Base-by-base conservation (phyloP, 2,113 vertebrate species). In the Athene noctua region DNA sequence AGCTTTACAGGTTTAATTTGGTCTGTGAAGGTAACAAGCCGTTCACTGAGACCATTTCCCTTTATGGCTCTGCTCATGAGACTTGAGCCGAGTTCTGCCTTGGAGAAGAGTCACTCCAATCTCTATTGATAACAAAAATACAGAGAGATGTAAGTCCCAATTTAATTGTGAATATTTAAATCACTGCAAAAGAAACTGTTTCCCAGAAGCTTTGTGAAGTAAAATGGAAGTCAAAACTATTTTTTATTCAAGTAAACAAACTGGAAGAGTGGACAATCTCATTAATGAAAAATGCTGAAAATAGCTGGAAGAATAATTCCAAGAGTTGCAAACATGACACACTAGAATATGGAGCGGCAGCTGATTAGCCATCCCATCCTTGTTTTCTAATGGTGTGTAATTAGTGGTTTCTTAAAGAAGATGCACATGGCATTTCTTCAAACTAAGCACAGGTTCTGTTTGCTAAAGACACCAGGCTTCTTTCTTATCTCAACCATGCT, bases 261-360 rank as follows among this genome's bases (percentile, higher is more conserved):
- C 97, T 93, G 92, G 93, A 94, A 95, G 91, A 87, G 90, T 54
- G 94, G 97, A 97, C 96, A 97, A 97, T 95, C 91, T 84, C 36
- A 36, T 96, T 98, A 97, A 98, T 93, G 92, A 96, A 95, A 91
- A 96, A 47, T 51, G 80, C 74, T 82, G 93, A 96, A 98, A 97
- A 97, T 65, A 93, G 86, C 94, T 95, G 80, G 96, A 93, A 68
- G 38, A 95, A 78, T 84, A 92, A 95, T 90, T 97, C 86, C 90
- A 96, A 87, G 96, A 96, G 57, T 13, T 91, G 88, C 82, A 96
- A 96, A 95, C 68, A 92, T 10, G 44, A 95, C 62, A 68, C 36
- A 16, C 34, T 96, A 89, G 88, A 97, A 96, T 79, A 95, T 19
- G 78, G 91, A 97, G 92, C 40, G 1, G 92, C 91, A 96, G 87